Evolutionary conservation across 1,140 invertebrate species (phyloP).

Genomic region (Bactericera cockerelli): DNA sequence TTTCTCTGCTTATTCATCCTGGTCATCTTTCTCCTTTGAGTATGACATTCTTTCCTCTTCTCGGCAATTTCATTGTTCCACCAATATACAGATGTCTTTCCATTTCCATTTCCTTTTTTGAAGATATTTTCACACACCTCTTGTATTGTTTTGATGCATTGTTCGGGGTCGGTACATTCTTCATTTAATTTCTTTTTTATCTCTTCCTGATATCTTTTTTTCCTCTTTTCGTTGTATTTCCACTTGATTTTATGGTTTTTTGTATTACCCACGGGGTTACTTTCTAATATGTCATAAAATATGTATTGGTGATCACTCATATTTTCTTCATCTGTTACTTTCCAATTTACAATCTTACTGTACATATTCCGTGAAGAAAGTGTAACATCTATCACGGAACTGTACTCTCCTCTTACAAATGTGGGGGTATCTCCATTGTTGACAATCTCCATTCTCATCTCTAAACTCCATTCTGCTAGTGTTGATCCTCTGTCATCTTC

Average conservation of each 20-base stretch:
- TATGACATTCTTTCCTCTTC: not conserved
- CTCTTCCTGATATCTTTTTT: not conserved
- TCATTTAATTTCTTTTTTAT: not conserved
- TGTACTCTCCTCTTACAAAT: not conserved
- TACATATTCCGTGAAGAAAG: not conserved
- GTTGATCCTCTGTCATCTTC: not conserved
- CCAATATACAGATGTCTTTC: not conserved
- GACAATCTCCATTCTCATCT: not conserved
- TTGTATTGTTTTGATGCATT: not conserved
- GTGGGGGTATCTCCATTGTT: not conserved
- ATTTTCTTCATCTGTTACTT: not conserved
- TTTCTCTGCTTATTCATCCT: not conserved
- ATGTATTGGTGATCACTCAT: slow-evolving; percentile 2
- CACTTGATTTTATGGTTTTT: not conserved
- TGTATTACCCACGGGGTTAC: not conserved
- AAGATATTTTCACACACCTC: not conserved
- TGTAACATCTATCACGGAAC: not conserved
- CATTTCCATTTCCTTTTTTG: not conserved
- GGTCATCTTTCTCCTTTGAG: not conserved
- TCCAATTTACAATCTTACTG: not conserved
- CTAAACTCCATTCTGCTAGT: not conserved
- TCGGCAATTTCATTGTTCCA: not conserved
- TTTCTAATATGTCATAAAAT: not conserved
- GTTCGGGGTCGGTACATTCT: not conserved
- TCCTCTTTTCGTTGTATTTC: not conserved